Evolutionary conservation across 2,797 vertebrate genomes (phyloP).

Genomic region (Nyctalus aviator): DNA sequence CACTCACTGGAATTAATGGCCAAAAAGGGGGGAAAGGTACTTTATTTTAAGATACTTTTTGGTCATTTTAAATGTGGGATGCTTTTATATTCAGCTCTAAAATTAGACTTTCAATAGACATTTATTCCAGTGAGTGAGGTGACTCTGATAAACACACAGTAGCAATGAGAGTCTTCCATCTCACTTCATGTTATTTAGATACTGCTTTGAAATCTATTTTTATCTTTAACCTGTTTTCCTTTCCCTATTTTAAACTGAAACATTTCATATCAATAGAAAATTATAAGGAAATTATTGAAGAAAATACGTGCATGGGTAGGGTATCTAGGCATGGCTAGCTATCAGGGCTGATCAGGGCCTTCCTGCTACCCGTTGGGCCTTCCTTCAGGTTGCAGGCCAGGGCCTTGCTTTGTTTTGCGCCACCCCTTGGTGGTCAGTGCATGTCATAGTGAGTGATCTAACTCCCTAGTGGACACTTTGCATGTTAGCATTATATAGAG

Average conservation of each 20-base stretch:
- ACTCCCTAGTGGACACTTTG: too few species aligned
- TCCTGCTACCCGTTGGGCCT: too few species aligned
- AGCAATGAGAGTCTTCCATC: neutral
- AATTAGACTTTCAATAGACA: neutral
- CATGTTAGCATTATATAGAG: too few species aligned
- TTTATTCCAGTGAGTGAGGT: slow-evolving; percentile 22
- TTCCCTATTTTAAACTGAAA: slow-evolving; percentile 5
- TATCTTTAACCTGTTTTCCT: slow-evolving; percentile 4
- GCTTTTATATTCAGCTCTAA: slow-evolving; percentile 47
- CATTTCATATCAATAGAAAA: slow-evolving; percentile 1
- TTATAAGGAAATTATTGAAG: neutral
- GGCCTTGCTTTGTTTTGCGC: too few species aligned
- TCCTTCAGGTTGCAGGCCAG: too few species aligned
- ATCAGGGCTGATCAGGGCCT: too few species aligned
- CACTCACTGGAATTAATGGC: slow-evolving; percentile 11
- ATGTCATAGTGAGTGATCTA: too few species aligned
- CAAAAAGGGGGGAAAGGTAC: neutral
- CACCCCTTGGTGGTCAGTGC: too few species aligned
- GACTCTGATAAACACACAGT: neutral
- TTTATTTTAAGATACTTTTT: slow-evolving; percentile 7
- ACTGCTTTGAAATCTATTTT: slow-evolving; percentile 30
- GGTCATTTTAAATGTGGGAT: neutral
- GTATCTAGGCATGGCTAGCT: too few species aligned
- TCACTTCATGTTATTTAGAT: neutral
- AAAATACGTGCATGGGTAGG: too few species aligned